Percentiles rank a stretch among this genome's conserved stretches.
Conservation (phyloP, 2,113 vertebrate species). For the Grammomys surdaster region DNA sequence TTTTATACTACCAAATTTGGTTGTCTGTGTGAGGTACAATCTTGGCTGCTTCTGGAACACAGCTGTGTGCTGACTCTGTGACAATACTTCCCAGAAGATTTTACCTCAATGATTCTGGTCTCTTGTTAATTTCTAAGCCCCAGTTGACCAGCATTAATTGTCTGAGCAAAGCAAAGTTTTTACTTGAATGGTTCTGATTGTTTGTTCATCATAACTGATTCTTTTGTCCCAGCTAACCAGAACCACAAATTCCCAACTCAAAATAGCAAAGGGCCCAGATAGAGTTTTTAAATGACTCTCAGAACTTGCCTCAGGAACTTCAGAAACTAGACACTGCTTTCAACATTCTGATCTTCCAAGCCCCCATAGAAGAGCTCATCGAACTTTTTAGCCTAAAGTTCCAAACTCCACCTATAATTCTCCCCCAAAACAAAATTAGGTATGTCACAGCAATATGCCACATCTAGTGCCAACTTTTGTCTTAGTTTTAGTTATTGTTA, state of each 20-base stretch:
- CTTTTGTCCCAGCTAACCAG: background rate
- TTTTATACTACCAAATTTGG: background rate
- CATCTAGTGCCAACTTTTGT: background rate
- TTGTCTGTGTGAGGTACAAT: background rate
- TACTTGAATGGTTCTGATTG: background rate
- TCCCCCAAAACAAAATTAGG: background rate
- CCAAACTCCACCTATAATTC: background rate
- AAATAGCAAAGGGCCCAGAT: background rate
- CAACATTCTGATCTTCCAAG: background rate
- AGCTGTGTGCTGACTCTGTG: background rate
- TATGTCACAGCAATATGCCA: background rate
- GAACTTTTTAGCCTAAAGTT: background rate
- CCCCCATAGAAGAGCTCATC: background rate
- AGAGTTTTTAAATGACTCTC: background rate
- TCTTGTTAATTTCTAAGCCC: background rate
- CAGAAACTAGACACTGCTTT: background rate
- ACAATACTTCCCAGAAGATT: background rate
- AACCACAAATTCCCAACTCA: background rate
- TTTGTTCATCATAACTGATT: background rate
- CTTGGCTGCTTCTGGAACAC: background rate
- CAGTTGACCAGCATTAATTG: background rate
- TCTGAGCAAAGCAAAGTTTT: background rate
- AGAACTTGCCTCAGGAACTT: background rate
- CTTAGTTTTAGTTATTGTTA: background rate
- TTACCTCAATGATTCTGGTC: background rate